A percentile compares a stretch with the other conserved stretches of the same genome.
Conservation (phyloP, 1,140 invertebrate species). For the Papilio glaucus region DNA sequence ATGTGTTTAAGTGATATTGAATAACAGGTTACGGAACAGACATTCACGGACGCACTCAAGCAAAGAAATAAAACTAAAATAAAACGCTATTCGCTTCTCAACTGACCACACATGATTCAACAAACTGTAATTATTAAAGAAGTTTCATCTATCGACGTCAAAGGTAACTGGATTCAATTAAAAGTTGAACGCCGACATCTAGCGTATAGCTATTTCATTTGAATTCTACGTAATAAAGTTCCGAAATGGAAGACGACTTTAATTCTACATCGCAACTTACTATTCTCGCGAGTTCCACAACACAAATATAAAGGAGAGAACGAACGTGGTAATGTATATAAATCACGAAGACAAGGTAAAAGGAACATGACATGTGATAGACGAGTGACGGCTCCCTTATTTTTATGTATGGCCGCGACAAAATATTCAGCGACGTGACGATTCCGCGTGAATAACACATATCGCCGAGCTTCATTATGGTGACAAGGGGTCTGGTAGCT, state of each 20-base stretch:
- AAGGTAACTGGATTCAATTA: slow-evolving; percentile 78
- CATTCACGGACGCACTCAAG: not conserved
- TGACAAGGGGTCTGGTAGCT: slow-evolving; percentile 7
- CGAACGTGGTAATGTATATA: slow-evolving; percentile 19
- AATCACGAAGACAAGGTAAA: slow-evolving; percentile 31
- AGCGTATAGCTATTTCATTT: slow-evolving; percentile 60
- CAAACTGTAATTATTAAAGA: slow-evolving; percentile 75
- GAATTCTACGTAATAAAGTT: slow-evolving; percentile 58
- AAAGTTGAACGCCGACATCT: slow-evolving; percentile 62
- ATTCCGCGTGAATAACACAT: slow-evolving; percentile 35
- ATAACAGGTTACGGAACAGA: too few species aligned
- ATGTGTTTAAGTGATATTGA: too few species aligned
- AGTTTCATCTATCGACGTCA: slow-evolving; percentile 64
- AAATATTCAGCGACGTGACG: slow-evolving; percentile 34
- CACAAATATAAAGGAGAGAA: slow-evolving; percentile 8
- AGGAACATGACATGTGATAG: slow-evolving; percentile 32
- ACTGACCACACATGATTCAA: slow-evolving; percentile 47
- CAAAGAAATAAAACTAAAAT: slow-evolving; percentile 4
- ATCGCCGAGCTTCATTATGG: not conserved
- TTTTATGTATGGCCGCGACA: slow-evolving; percentile 22
- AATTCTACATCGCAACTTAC: slow-evolving; percentile 38
- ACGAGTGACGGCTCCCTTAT: slow-evolving; percentile 30
- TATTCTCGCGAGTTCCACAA: not conserved
- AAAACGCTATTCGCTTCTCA: slow-evolving; percentile 29
- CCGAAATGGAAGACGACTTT: slow-evolving; percentile 39